Conservation (phyloP, 2,113 vertebrate species). For the Leucopsar rothschildi region DNA sequence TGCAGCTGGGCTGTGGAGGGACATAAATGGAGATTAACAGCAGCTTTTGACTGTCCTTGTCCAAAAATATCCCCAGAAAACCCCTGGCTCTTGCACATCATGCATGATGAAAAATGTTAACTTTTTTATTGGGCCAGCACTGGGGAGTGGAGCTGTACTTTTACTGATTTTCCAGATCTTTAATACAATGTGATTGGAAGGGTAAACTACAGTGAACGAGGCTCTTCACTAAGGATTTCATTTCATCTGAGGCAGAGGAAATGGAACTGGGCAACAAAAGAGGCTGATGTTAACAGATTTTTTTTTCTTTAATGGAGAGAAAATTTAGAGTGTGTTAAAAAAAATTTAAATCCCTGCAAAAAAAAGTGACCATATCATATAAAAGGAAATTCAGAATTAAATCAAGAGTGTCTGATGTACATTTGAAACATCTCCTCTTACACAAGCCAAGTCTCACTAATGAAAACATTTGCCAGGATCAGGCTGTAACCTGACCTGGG, state of each 20-base stretch:
- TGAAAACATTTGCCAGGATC: not conserved
- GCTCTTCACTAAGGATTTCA: not conserved
- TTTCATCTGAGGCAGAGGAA: not conserved
- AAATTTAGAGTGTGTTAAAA: not conserved
- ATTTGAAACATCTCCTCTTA: not conserved
- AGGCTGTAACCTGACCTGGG: not conserved
- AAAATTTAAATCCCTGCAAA: not conserved
- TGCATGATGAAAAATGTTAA: not conserved
- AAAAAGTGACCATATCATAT: not conserved
- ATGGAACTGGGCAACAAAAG: not conserved
- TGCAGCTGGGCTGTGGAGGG: not conserved
- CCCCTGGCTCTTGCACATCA: not conserved
- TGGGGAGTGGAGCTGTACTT: accelerated
- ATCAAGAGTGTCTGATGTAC: not conserved
- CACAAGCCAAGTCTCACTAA: not conserved
- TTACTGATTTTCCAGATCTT: not conserved
- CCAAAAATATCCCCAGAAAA: not conserved
- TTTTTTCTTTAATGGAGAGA: not conserved
- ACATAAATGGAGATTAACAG: not conserved
- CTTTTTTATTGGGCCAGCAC: not conserved
- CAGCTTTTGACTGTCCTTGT: not conserved
- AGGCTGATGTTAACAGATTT: not conserved
- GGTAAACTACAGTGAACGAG: not conserved
- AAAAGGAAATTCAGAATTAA: not conserved
- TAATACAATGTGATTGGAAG: not conserved